phyloP scores from a whole-genome alignment of 2,113 vertebrate genomes.

The Alectura lathami region DNA sequence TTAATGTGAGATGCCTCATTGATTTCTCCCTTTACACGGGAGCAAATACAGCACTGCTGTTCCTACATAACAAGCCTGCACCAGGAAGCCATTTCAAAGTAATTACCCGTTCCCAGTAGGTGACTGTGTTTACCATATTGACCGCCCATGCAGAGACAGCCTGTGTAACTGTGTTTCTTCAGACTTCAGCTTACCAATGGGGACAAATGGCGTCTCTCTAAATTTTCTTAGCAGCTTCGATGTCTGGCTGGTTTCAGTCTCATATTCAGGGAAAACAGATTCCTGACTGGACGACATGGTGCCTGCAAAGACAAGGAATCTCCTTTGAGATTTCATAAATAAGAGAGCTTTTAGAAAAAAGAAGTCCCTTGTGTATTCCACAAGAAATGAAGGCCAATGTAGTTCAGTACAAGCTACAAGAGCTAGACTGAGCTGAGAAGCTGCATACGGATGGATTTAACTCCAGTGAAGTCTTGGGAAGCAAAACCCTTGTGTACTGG shows the following conservation, averaged over 20 bases:
- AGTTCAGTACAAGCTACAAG: neutral
- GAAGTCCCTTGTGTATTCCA: neutral
- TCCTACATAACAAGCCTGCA: neutral
- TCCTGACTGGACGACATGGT: conserved; percentile 38
- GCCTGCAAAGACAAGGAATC: conserved; percentile 7
- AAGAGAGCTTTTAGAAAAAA: neutral
- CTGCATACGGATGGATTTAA: neutral
- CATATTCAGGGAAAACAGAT: neutral
- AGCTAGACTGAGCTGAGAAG: neutral
- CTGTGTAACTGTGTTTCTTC: neutral
- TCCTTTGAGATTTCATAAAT: neutral
- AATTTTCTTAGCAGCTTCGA: conserved; percentile 41
- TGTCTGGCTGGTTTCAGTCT: conserved; percentile 48
- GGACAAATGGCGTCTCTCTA: conserved; percentile 44
- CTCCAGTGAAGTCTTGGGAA: neutral
- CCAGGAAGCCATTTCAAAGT: neutral
- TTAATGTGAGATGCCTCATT: neutral
- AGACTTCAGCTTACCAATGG: conserved; percentile 22
- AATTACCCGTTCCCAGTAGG: neutral
- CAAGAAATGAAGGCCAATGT: rapidly evolving
- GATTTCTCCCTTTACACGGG: neutral
- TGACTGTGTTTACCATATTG: rapidly evolving
- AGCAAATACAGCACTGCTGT: neutral
- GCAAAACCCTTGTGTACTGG: neutral
- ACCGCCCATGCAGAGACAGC: neutral